Base-by-base conservation (phyloP, 2,888 invertebrate species). In the Aricia artaxerxes region DNA sequence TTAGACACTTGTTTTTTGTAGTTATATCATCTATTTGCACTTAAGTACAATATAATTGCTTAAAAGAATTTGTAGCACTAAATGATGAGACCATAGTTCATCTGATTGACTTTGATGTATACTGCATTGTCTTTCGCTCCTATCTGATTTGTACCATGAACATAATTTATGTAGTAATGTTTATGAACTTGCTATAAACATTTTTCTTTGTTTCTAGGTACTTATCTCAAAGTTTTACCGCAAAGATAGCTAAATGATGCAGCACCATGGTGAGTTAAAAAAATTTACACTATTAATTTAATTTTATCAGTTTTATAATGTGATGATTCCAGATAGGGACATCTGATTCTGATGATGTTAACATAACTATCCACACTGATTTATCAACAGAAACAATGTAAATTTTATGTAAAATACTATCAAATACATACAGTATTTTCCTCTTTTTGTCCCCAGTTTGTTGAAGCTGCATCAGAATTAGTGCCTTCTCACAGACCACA, bases 291-390 rank as follows among this genome's bases (percentile, higher is more conserved):
- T 64, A 9, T 31, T 61, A 2, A n/a, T 24, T 64, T 64, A 31
- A 31, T 9, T 64, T 64, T 11, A 9, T 4, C 24, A 64, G 7
- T n/a, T 38, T 40, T 44, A 73, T 78, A 57, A 79, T 77, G 87
- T 92, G 92, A 92, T 92, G 92, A 92, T 81, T 86, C 83, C 83
- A 87, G 92, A 92, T 92, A 92, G 91, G 92, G 92, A 92, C 92
- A 92, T 92, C 92, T 90, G 87, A 92, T 79, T 82, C 89, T 89
- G 85, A 87, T 90, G 91, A 86, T 90, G 90, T 90, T 88, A 87
- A 82, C 83, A 88, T 88, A 89, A 91, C 90, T 90, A 90, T 91
- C 90, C 82, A 80, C 40, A 88, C 91, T 91, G 90, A 90, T 82
- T 78, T 57, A 35, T 31, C 31, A 76, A 38, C 16, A 0, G 7